Evolutionary conservation across 1,140 invertebrate genomes (phyloP), one percentile per base, ranked within the genome.

Genomic region (Danaus plexippus): DNA sequence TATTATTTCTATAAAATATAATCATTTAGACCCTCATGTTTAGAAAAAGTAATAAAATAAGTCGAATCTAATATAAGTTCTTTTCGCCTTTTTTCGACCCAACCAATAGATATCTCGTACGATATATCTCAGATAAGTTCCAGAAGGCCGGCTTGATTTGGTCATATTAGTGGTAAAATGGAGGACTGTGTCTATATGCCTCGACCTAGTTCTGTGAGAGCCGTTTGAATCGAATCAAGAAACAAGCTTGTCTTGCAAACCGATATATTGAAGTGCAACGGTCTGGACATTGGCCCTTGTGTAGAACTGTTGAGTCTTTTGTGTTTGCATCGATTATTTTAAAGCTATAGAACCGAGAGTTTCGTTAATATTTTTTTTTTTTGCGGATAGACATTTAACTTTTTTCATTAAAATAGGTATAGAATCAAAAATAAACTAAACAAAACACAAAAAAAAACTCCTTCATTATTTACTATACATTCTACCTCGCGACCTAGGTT

Each of bases 251-350:
- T 57, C 48, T 57, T 50, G 55, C 43, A 46, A 51, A 49, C 55
- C 55, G 55, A 57, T 57, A 57, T 57, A 57, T 57, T 57, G 55
- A 22, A 57, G 55, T 57, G 55, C 55, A 57, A 11, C 51, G 55
- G 22, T 45, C 48, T 49, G 22, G 22, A 51, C 42, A 50, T 57
- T 51, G 43, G 46, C 55, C 42, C 43, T 57, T 40, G 43, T 44
- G 43, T 46, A 9, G 41, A 57, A 48, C 50, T 43, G 50, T 50
- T 43, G 43, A 40, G 44, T 11, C 47, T 44, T 18, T 43, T 47
- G 47, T 56, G 15, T 32, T 32, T 32, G 22, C 22, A 32, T 32
- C 22, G 22, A 32, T 32, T 32, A 32, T 32, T 32, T 32, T 32
- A 32, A 32, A 32, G 22, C 22, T 32, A 32, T 32, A 32, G 2